These are phyloP conservation scores for Hymenochirus boettgeri DNA, from an alignment of 2,113 vertebrate species.

Conservation along the genomic window DNA sequence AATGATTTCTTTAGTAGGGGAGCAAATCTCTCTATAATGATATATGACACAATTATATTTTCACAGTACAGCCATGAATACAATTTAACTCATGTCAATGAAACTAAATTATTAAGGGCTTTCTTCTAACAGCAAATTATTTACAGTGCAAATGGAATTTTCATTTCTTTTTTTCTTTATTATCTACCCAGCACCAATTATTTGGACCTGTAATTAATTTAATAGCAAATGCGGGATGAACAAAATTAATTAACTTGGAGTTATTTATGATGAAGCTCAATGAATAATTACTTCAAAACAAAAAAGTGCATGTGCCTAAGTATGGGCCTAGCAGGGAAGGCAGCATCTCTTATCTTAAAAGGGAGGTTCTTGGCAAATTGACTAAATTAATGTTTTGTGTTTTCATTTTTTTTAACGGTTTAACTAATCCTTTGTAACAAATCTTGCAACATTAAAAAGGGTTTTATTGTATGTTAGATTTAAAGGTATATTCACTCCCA, in stretches of 20 bases:
- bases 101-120: constrained; percentile 35
- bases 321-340: too few species aligned
- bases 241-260: constrained; percentile 35
- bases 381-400: too few species aligned
- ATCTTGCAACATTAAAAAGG: too few species aligned
- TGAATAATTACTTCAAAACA: constrained; percentile 32
- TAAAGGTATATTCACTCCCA: too few species aligned
- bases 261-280: constrained; percentile 30
- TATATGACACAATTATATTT: constrained; percentile 44
- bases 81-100: constrained; percentile 30
- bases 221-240: constrained; percentile 23
- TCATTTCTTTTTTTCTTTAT: constrained; percentile 42
- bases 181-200: constrained; percentile 38
- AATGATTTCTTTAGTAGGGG: constrained; percentile 29
- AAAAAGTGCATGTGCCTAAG: not conserved
- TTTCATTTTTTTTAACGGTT: too few species aligned
- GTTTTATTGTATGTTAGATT: too few species aligned
- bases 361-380: too few species aligned
- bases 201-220: constrained; percentile 41
- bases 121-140: constrained; percentile 40
- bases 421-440: too few species aligned
- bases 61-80: constrained; percentile 5
- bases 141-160: constrained; percentile 31
- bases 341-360: too few species aligned
- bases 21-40: constrained; percentile 38